Evolutionary conservation across 2,888 invertebrate genomes (phyloP), one percentile per base, ranked within the genome.

Genomic region (Celastrina argiolus): DNA sequence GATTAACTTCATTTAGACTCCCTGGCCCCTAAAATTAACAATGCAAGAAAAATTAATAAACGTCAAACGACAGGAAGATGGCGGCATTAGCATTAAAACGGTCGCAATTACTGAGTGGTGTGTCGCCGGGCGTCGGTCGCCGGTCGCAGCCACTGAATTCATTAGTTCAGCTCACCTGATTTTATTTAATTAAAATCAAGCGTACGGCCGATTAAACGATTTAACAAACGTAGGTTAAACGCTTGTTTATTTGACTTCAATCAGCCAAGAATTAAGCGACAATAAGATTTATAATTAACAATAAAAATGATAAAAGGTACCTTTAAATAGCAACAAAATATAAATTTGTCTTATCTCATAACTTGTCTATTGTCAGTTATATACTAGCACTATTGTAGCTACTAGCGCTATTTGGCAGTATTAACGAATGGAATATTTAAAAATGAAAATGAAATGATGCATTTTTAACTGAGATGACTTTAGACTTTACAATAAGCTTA

Each of bases 101-200:
- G 88, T 88, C 88, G 77, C 87, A 87, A 87, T 88, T 87, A 89
- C 82, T 85, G 84, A 87, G 87, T 86, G 86, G 82, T 87, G 83
- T 87, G 88, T 88, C 89, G 87, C 82, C 81, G 82, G 78, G 6
- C 56, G 56, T 4, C 56, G 56, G 58, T 58, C 58, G 34, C 59
- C 56, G 56, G 28, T 16, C 34, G 59, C 59, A 18, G 59, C 83
- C 80, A 80, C 81, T 87, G 91, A 87, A 91, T 91, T 88, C 85
- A 91, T 91, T 90, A 91, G 90, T 91, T 91, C 90, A 84, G 90
- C 89, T 88, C 84, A 87, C 90, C 85, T 90, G 90, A 90, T 89
- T 91, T 89, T 85, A 85, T 88, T 89, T 89, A 89, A 91, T 91
- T 90, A 90, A 84, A 61, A 73, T 66, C 45, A 51, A 70, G 67